Base-by-base conservation (phyloP, 2,113 vertebrate species). In the Himantopus leucocephalus region DNA sequence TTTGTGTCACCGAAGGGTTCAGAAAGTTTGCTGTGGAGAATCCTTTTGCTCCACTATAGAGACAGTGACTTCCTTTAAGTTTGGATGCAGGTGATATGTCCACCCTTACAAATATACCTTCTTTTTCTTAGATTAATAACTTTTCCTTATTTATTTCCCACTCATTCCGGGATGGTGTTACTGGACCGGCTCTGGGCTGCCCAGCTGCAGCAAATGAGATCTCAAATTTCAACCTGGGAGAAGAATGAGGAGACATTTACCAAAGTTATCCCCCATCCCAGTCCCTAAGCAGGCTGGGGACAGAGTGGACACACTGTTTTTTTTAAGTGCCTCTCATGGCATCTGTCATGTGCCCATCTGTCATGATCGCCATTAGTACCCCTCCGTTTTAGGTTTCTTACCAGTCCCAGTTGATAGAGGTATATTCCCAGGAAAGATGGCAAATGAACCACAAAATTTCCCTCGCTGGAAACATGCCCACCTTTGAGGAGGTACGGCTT, bases 1-100 rank as follows among this genome's bases (percentile, higher is more conserved):
- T 97, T 96, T 96, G 87, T 96, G 97, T 95, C 96, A 96, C 58
- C 5, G 30, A 94, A 73, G 55, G 78, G 72, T 89, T 85, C 68
- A 91, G 48, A 91, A 94, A 96, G 89, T 91, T 94, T 79, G 26
- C 39, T 74, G 73, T 80, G 56, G 20, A 68, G 73, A 43, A 63
- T 75, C 41, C 47, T 77, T 94, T 73, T 59, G 34, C 74, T 89
- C 18, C 23, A 0, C 39, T 45, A 5, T 7, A 8, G 32, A 47
- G 41, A 15, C 0, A 0, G 29, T 29, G 50, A 32, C 63, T 94
- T 85, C 41, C 45, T 81, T 76, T 52, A 43, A 53, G 12, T 11
- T 43, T 34, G 62, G 45, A 32, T 81, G 58, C 26, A 55, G 26
- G 26, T 59, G 58, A 29, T 26, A 27, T 13, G 34, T 13, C 58